phyloP scores from a whole-genome alignment of 2,888 invertebrate genomes.

The Spisula subtruncata region DNA sequence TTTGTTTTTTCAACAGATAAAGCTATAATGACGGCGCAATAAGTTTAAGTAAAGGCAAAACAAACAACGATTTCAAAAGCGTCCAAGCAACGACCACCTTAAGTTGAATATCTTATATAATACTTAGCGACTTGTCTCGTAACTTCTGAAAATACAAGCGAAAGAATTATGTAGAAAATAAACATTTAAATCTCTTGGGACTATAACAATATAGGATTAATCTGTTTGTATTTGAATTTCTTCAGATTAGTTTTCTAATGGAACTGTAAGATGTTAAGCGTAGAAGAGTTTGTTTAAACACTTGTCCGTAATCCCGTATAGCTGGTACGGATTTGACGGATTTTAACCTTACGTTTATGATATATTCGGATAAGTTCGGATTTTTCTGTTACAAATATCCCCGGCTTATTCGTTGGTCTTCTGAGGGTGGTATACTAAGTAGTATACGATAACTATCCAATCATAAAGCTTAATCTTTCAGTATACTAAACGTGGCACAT shows the following conservation, averaged over 20 bases:
- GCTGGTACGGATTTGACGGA: conserved; percentile 40
- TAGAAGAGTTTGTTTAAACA: conserved; percentile 65
- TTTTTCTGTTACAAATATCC: conserved; percentile 38
- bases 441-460: neutral
- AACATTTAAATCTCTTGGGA: conserved; percentile 37
- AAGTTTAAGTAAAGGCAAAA: neutral
- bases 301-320: conserved; percentile 58
- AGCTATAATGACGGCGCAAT: neutral
- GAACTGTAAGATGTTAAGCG: conserved; percentile 67
- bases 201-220: conserved; percentile 58
- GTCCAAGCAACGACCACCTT: conserved; percentile 21
- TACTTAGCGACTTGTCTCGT: neutral
- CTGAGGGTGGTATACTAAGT: conserved; percentile 28
- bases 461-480: too few relatives aligned
- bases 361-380: conserved; percentile 50
- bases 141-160: conserved; percentile 24
- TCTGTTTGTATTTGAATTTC: conserved; percentile 57
- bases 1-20: conserved; percentile 19
- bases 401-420: neutral
- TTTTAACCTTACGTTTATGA: conserved; percentile 56
- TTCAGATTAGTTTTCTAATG: conserved; percentile 64
- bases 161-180: conserved; percentile 43
- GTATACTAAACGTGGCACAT: too few relatives aligned
- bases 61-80: conserved; percentile 3
- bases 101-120: neutral